These are phyloP conservation scores for Terebella lapidaria DNA, from an alignment of 2,888 invertebrate genomes.

Conservation along the genomic window DNA sequence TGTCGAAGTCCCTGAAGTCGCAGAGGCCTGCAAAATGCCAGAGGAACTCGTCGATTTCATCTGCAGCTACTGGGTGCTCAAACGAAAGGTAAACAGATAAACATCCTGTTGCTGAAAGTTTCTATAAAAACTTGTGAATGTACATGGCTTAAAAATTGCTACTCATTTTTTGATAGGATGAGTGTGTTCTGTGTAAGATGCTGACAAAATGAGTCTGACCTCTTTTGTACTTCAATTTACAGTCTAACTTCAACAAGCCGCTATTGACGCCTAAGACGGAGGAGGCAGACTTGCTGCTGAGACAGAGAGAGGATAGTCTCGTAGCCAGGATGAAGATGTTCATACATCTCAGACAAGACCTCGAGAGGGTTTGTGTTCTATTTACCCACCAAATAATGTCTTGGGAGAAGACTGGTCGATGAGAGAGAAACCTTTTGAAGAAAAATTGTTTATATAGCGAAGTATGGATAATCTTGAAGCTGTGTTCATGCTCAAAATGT, in stretches of 20 bases:
- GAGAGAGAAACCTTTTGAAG: background rate
- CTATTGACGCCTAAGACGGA: conserved; percentile 80
- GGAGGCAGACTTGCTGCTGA: conserved; percentile 79
- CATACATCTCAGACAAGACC: conserved; percentile 88
- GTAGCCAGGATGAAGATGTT: conserved; percentile 90
- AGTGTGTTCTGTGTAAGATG: background rate
- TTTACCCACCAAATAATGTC: background rate
- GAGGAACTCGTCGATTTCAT: conserved; percentile 78
- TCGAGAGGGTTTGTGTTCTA: conserved; percentile 70
- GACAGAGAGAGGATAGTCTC: conserved; percentile 76
- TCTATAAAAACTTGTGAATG: background rate
- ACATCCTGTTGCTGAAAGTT: background rate
- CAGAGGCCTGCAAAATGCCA: conserved; percentile 63
- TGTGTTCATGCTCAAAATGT: no score
- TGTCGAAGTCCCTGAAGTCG: conserved; percentile 62
- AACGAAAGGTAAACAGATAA: conserved; percentile 66
- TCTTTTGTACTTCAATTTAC: background rate
- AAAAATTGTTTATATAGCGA: background rate
- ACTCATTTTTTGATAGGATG: background rate
- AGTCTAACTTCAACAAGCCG: conserved; percentile 78
- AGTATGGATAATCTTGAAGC: no score
- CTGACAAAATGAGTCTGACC: no score
- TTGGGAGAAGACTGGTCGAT: background rate
- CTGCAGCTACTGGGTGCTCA: conserved; percentile 95
- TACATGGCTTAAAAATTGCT: background rate